A percentile compares a stretch with the other conserved stretches of the same genome.
Evolutionary conservation across 2,888 invertebrate species (phyloP).

Genomic region (Eilema depressum): DNA sequence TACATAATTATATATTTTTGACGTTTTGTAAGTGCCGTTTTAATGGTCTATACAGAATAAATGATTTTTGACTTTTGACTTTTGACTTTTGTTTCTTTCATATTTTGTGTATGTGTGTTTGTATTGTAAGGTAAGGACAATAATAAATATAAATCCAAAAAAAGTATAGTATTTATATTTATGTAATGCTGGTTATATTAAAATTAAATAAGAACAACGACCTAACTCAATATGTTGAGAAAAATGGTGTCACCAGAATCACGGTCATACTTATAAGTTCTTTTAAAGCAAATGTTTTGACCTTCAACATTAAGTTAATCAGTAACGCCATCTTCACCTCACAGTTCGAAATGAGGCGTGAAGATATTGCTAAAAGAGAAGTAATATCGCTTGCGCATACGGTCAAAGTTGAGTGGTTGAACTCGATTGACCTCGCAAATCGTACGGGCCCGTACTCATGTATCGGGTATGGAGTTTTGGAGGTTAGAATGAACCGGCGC

Average conservation of each 20-base stretch:
- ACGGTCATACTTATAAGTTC: not conserved
- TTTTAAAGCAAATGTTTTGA: conserved; percentile 10
- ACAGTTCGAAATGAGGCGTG: conserved; percentile 33
- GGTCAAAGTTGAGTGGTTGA: conserved; percentile 81
- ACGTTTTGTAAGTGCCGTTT: too few species aligned
- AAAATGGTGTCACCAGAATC: not conserved
- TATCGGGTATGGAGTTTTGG: conserved; percentile 7
- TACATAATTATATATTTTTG: too few species aligned
- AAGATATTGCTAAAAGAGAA: conserved; percentile 38
- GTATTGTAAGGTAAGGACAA: too few species aligned
- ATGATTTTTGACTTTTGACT: too few species aligned
- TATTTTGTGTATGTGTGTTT: too few species aligned
- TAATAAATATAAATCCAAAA: too few species aligned
- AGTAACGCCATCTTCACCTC: conserved; percentile 39
- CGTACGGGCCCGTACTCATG: conserved; percentile 31
- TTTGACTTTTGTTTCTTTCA: too few species aligned
- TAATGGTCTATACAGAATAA: too few species aligned
- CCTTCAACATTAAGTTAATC: conserved; percentile 31
- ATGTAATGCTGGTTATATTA: not conserved
- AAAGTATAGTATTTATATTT: too few species aligned
- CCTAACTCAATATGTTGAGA: not conserved
- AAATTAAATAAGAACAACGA: not conserved
- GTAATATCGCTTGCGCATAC: conserved; percentile 53
- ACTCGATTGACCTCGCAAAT: conserved; percentile 76
- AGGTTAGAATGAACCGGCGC: not conserved